Base-by-base conservation (phyloP, 2,113 vertebrate genomes). In the Danionella cerebrum region DNA sequence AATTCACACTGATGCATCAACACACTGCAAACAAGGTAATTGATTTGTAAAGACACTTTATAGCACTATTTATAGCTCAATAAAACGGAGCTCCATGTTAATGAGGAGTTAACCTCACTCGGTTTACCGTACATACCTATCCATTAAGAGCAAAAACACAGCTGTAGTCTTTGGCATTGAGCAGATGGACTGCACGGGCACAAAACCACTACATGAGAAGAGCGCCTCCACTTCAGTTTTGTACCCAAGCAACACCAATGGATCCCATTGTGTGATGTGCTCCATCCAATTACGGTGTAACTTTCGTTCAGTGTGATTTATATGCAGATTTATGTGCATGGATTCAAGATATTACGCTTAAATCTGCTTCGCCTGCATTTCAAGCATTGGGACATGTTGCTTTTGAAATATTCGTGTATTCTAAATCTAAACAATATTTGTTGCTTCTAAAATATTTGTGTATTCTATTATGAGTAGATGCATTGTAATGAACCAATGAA, bases 21-120 rank as follows among this genome's bases (percentile, higher is more conserved):
- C 65, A 62, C 57, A 54, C 2, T 21, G 24, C n/a, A 65, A 35
- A 69, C 13, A 14, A 12, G 57, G 3, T 48, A 58, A 68, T 68
- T 48, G 53, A 62, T 70, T 70, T 52, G 35, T 62, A 60, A 69
- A 16, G 21, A 25, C 12, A 31, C 47, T 48, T 47, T 4, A 47
- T 12, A 19, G 8, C 18, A n/a, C n/a, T n/a, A n/a, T 2, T 6
- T 19, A 6, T 19, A 44, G 16, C 14, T 5, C 3, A 19, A 44
- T 9, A 54, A 65, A 27, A 54, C 50, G 8, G 38, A 67, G 19
- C 11, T 16, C 31, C 50, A 22, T 12, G 31, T 18, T 33, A 22
- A 69, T 60, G 39, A 29, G 4, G 33, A 24, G 3, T 69, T 41
- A 31, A 22, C n/a, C 24, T 38, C 21, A 11, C 57, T 41, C 25